Base-by-base conservation (phyloP, 2,888 invertebrate species). In the Galerucella nymphaeae region DNA sequence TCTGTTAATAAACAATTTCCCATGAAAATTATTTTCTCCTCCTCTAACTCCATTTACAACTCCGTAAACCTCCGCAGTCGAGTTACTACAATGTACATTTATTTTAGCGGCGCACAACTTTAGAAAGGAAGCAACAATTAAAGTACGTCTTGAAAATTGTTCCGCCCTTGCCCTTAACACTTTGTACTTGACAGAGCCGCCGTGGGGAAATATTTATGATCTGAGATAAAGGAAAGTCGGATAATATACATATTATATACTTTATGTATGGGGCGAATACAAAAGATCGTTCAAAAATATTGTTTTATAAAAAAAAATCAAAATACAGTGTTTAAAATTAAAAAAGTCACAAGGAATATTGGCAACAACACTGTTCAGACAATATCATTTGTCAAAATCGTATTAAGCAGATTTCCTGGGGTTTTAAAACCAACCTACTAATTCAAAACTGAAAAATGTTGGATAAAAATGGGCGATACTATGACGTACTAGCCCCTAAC, bases 121-220 rank as follows among this genome's bases (percentile, higher is more conserved):
- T 57, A 41, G 30, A 65, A 73, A 73, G 79, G 76, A 77, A 77
- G 76, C 75, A 76, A 72, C 77, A 73, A 77, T 79, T 79, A 79
- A 77, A 77, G 74, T 75, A 74, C 66, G 74, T 74, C 76, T 79
- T 76, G 71, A 71, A 78, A 76, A 77, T 76, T 75, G 78, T 76
- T 75, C 76, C 76, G 72, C 72, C 75, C 73, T 73, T 73, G 72
- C 72, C 75, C 70, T 76, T 74, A 72, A 77, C 72, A 70, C 70
- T 72, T 74, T 73, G 70, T 71, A 74, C 71, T 59, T n/a, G 53
- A 53, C 66, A 68, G 71, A 70, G 70, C 63, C 61, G 75, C 72
- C 72, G 59, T 16, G 9, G 16, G 18, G 53, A 53, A 53, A 10
- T 53, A 53, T 53, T 53, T 53, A 53, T 53, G 53, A 10, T 18